Base-by-base conservation (phyloP, 2,113 vertebrate species). In the Pomatostomus ruficeps region DNA sequence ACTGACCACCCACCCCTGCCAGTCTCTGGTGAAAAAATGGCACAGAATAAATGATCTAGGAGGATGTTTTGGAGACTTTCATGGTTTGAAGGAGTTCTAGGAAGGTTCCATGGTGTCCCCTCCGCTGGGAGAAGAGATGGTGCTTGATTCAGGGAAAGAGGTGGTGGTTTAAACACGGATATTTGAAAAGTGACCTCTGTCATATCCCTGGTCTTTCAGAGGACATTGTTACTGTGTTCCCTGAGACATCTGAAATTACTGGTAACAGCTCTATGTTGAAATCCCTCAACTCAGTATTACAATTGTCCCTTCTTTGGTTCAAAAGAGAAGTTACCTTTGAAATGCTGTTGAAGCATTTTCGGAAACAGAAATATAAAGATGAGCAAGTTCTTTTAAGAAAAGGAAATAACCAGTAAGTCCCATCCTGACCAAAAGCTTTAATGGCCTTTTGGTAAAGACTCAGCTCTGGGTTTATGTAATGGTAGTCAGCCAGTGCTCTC, bases 401-500 rank as follows among this genome's bases (percentile, higher is more conserved):
- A 55, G 14, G 29, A 72, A 87, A 31, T 36, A 1, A 3, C 59
- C 28, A 38, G 20, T 28, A 31, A 59, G n/a, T 71, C 14, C 15
- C 3, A 36, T 72, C 74, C 46, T 71, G 48, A 61, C 15, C 31
- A 22, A 9, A 3, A 49, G 42, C 63, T 66, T 58, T 84, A 62
- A 67, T 74, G 49, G 57, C 36, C 40, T 86, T 88, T 57, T 20
- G 28, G 15, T 36, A 58, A 63, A 85, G 81, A 49, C 59, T 72
- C 28, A 38, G 2, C 62, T 71, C 46, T 9, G 17, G 18, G 14
- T 89, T 75, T 77, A 57, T 70, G 65, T 62, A 42, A 55, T 42
- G 58, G 58, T 45, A 26, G 71, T 36, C 80, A 81, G n/a, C 35
- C 71, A 93, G 91, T 96, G 95, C 85, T 91, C 73, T 93, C 51